Evolutionary conservation across 2,797 vertebrate genomes (phyloP).

Genomic region (Aeoliscus strigatus): DNA sequence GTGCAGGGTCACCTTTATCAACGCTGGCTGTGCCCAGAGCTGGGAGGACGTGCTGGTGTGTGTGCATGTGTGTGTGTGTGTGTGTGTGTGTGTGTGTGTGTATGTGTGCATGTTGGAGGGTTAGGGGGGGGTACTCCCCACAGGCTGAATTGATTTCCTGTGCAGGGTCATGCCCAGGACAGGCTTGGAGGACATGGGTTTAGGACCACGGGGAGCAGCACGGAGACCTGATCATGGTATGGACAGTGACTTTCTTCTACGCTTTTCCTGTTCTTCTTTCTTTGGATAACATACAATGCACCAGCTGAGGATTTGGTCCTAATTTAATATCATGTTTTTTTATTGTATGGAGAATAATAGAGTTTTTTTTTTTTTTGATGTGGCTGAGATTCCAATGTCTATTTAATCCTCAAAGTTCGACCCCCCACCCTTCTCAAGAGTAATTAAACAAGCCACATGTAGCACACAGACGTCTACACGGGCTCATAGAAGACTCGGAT

Average conservation of each 20-base stretch:
- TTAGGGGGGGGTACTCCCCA: slow-evolving; percentile 46
- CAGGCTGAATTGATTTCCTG: slow-evolving; percentile 83
- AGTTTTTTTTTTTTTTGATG: slow-evolving; percentile 8
- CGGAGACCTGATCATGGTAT: slow-evolving; percentile 32
- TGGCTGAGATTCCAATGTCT: slow-evolving; percentile 11
- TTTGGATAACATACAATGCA: slow-evolving; percentile 7
- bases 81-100: too few relatives aligned
- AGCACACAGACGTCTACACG: slow-evolving; percentile 20
- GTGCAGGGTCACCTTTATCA: slow-evolving; percentile 67
- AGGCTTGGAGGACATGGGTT: slow-evolving; percentile 64
- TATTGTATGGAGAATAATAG: slow-evolving; percentile 12
- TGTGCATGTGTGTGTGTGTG: too few relatives aligned
- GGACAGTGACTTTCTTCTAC: slow-evolving; percentile 26
- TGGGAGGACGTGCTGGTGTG: too few relatives aligned
- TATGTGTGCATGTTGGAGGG: too few relatives aligned
- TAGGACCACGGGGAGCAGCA: slow-evolving; percentile 52
- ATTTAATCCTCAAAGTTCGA: slow-evolving; percentile 6
- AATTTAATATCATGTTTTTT: slow-evolving; percentile 3
- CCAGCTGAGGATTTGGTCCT: slow-evolving; percentile 1
- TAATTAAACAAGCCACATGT: slow-evolving; percentile 22
- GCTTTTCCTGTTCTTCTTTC: slow-evolving; percentile 5
- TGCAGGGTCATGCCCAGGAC: slow-evolving; percentile 77
- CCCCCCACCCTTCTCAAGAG: background rate
- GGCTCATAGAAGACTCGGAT: slow-evolving; percentile 31
- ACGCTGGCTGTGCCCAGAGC: slow-evolving; percentile 58